Evolutionary conservation across 2,113 vertebrate genomes (phyloP), one percentile per base, ranked within the genome.

Genomic region (Nicator chloris): DNA sequence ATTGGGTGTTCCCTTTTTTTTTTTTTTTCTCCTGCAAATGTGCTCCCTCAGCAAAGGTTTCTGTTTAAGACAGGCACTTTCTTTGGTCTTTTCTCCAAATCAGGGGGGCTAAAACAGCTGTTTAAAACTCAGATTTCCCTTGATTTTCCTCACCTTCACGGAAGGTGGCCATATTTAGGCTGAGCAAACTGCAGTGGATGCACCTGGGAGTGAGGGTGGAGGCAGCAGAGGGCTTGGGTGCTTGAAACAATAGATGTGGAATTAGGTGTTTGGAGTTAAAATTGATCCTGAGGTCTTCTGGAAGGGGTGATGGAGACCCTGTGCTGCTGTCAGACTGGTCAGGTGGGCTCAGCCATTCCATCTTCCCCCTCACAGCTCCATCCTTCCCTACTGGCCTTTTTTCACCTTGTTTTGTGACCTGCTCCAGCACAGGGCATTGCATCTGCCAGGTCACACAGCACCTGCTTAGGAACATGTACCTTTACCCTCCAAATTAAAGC

Each of bases 361-460:
- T 44, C 33, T 31, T 47, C 27, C 28, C 37, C 7, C 10, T 33
- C 18, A 3, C 51, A 21, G 44, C 40, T 72, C 9, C 2, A 18
- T 57, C 73, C 23, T 71, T 21, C 10, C 42, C 44, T 21, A 4
- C 4, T 0, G 0, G 8, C 20, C 26, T 81, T 82, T 40, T 44
- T 22, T 15, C 2, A 3, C 42, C 2, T 37, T 44, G 7, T 80
- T 85, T 79, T 72, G n/a, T 69, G 47, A 20, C 44, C 51, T 54
- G 4, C 17, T n/a, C 35, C 16, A 33, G 0, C 23, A 9, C 33
- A 1, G 6, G 72, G 35, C 23, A 28, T 24, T 28, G 24, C 53
- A 13, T 33, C 14, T 83, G 33, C 42, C 66, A 10, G 14, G 13
- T 40, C 82, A 24, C 19, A 9, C 35, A n/a, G 4, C 5, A 4